Evolutionary conservation across 2,113 vertebrate genomes (phyloP), one percentile per base, ranked within the genome.

Genomic region (Ochotona curzoniae): DNA sequence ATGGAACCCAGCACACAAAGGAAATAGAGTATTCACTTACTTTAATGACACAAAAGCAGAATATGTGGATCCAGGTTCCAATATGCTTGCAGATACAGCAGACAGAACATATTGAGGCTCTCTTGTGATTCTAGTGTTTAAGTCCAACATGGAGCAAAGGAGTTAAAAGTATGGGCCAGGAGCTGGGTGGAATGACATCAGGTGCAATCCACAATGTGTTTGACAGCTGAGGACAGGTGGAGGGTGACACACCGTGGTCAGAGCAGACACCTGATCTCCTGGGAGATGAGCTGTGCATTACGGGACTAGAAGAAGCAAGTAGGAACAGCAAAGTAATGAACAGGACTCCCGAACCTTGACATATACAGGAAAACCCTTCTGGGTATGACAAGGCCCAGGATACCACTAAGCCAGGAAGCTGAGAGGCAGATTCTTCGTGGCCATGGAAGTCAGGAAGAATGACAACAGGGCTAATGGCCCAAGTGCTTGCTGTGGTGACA

Each of bases 111-210:
- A 44, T 5, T 57, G 1, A 83, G 54, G 70, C 75, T 88, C 71
- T 76, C 51, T 89, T 81, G 71, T 23, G 83, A 49, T 63, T 76
- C 64, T 70, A 91, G 14, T 64, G 57, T 15, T 83, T 79, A 94
- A 32, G 67, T 86, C 35, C 79, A 81, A 26, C 25, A 85, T 79
- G 44, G 70, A 94, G 30, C 67, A 28, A 75, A 11, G 74, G 54
- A 75, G 54, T 28, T 69, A 21, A 66, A 76, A 82, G 54, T 49
- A 1, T 49, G 12, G 49, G 60, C 17, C 85, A 80, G 18, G 74
- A 60, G 54, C 26, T 14, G 26, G 35, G 38, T 80, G 5, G 15
- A 54, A 28, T 44, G 69, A 54, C 1, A 49, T 49, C 91, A 54
- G 28, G 74, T 2, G 83, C 32, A 80, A 61, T 32, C 26, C 63